Conservation (phyloP, 2,797 vertebrate species). For the Threskiornis aethiopicus region DNA sequence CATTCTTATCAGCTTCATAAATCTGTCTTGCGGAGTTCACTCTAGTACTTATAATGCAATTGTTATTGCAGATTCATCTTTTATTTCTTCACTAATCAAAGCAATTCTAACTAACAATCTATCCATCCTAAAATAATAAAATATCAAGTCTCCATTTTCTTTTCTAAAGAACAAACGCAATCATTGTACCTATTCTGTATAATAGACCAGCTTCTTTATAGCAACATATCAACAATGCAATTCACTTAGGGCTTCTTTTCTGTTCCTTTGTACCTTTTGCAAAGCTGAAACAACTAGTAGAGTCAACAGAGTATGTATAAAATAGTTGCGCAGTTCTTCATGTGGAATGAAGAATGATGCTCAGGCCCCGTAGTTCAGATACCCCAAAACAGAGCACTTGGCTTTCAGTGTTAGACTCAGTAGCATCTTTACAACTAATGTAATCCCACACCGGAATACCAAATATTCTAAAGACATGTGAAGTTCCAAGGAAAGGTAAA, state of each 20-base stretch:
- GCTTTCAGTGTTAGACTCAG: neutral
- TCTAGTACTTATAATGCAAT: neutral
- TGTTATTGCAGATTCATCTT: neutral
- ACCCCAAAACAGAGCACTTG: neutral
- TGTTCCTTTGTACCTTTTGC: neutral
- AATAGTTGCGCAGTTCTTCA: neutral
- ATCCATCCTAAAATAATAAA: neutral
- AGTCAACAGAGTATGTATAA: neutral
- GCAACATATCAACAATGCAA: neutral
- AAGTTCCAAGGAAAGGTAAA: neutral
- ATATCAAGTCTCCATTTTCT: neutral
- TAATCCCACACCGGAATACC: neutral
- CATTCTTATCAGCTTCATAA: neutral
- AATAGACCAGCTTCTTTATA: neutral
- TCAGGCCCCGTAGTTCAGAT: neutral
- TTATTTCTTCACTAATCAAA: neutral
- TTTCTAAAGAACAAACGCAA: neutral
- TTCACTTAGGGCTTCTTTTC: neutral
- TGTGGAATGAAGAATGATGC: neutral
- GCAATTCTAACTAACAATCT: neutral
- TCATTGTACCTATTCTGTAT: neutral
- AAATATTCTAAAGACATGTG: neutral
- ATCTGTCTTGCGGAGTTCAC: neutral
- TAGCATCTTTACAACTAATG: neutral
- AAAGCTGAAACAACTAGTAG: neutral